Evolutionary conservation across 2,888 invertebrate species (phyloP), one percentile per base, ranked within the genome.

Genomic region (Drosophila longiperda): DNA sequence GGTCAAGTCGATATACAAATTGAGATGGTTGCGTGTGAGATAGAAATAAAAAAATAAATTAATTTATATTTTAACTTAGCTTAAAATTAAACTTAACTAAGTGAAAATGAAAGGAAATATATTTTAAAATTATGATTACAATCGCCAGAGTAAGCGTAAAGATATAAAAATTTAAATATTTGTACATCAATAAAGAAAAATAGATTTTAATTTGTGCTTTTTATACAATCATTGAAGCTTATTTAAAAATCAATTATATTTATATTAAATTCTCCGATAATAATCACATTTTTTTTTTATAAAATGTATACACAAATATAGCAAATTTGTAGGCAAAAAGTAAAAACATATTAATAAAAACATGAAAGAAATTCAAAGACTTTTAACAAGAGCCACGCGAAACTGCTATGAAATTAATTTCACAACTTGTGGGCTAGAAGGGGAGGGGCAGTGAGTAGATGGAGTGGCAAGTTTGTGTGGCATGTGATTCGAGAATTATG

Each of bases 401-500:
- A 77, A 73, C 65, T 55, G 62, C 61, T 29, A 34, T 52, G 55
- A 73, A 79, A 80, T 79, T 77, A 79, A 81, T 81, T 81, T 77
- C 23, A 52, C 66, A 67, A 64, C 59, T 53, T 64, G 23, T n/a
- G 23, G 38, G 8, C 20, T 20, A 20, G n/a, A 20, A 20, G 17
- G 33, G 6, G 26, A 2, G 2, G n/a, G 11, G 4, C 4, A 6
- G 15, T 3, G 36, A 5, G 54, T 11, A 40, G 34, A 1, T 11
- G 29, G 11, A 2, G 34, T 42, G 63, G 34, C 36, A 36, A 33
- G 49, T 23, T 8, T 36, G 40, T 66, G 52, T 45, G 53, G 53
- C 45, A 11, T 49, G 40, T 50, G 67, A 68, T 68, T 71, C 73
- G 75, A 71, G 78, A 78, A 85, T 87, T 87, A 79, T 75, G 85